These are phyloP conservation scores for Bacillus rossius DNA, from an alignment of 1,140 invertebrate genomes.

Conservation along the genomic window DNA sequence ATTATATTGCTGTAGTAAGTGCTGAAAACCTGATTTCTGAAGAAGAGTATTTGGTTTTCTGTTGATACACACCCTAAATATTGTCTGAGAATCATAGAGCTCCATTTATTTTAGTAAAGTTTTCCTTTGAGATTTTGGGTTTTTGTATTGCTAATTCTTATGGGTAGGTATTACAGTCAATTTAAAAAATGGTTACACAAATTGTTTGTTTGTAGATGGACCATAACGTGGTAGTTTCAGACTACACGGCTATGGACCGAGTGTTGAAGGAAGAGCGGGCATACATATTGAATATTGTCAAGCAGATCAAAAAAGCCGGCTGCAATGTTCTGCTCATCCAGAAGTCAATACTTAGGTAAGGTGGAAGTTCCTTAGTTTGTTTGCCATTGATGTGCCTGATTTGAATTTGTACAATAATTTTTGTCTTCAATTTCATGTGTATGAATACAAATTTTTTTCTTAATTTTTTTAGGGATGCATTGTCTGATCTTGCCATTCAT, in stretches of 20 bases:
- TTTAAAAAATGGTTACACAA: no score
- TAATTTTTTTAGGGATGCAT: slow-evolving; percentile 67
- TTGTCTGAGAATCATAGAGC: no score
- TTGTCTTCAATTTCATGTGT: slow-evolving; percentile 24
- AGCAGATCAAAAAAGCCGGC: slow-evolving; percentile 97
- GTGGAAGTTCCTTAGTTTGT: not conserved
- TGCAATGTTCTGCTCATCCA: slow-evolving; percentile 98
- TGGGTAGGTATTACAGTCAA: no score
- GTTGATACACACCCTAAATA: no score
- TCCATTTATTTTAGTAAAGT: no score
- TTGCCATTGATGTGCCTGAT: not conserved
- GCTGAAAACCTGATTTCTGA: no score
- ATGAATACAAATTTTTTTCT: slow-evolving; percentile 20
- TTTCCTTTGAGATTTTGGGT: no score
- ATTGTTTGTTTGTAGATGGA: slow-evolving; percentile 88
- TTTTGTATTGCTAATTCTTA: no score
- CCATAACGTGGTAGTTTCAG: slow-evolving; percentile 95
- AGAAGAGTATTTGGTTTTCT: no score
- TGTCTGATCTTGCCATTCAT: slow-evolving; percentile 95
- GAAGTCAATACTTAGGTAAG: slow-evolving; percentile 92
- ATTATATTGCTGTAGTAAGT: no score
- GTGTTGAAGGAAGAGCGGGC: slow-evolving; percentile 97
- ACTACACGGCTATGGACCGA: slow-evolving; percentile 98
- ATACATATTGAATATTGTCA: slow-evolving; percentile 98
- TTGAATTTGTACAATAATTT: not conserved